A percentile compares a stretch with the other conserved stretches of the same genome.
Evolutionary conservation across 2,797 vertebrate species (phyloP).

Genomic region (Chromobotia macracanthus): DNA sequence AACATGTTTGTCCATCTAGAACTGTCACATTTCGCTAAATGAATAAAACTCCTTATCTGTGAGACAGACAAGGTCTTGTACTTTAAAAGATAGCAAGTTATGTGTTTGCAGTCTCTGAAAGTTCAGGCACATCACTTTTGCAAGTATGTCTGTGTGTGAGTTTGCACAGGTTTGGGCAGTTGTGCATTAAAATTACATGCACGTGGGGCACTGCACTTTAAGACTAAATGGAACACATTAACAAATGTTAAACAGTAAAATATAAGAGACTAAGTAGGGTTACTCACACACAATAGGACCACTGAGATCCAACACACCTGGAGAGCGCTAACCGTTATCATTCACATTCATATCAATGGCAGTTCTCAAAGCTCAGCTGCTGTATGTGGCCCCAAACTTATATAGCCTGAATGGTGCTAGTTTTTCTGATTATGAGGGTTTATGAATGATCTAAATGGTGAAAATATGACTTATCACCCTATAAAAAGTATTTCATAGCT

Average conservation of each 20-base stretch:
- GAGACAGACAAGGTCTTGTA: slow-evolving; percentile 61
- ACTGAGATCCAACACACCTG: too few species aligned
- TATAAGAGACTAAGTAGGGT: too few species aligned
- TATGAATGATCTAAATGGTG: too few species aligned
- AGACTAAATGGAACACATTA: slow-evolving; percentile 7
- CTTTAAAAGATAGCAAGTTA: slow-evolving; percentile 44
- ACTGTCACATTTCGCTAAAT: slow-evolving; percentile 59
- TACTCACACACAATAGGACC: too few species aligned
- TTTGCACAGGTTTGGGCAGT: slow-evolving; percentile 27
- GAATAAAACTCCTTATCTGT: slow-evolving; percentile 66
- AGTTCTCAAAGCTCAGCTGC: too few species aligned
- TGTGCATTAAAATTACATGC: slow-evolving; percentile 6
- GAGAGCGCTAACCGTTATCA: too few species aligned
- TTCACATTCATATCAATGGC: too few species aligned
- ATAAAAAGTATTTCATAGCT: too few species aligned
- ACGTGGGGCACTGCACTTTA: background rate
- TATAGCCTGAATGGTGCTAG: too few species aligned
- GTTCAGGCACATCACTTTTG: slow-evolving; percentile 47
- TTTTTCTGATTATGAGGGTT: too few species aligned
- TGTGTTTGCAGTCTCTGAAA: slow-evolving; percentile 30
- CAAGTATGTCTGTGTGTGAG: slow-evolving; percentile 33
- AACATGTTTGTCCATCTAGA: slow-evolving; percentile 54
- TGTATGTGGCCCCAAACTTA: too few species aligned
- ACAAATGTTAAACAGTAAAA: background rate
- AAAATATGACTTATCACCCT: too few species aligned